Percentiles rank a stretch among this genome's conserved stretches.
Conservation (phyloP, 2,797 vertebrate species). For the Masticophis lateralis region DNA sequence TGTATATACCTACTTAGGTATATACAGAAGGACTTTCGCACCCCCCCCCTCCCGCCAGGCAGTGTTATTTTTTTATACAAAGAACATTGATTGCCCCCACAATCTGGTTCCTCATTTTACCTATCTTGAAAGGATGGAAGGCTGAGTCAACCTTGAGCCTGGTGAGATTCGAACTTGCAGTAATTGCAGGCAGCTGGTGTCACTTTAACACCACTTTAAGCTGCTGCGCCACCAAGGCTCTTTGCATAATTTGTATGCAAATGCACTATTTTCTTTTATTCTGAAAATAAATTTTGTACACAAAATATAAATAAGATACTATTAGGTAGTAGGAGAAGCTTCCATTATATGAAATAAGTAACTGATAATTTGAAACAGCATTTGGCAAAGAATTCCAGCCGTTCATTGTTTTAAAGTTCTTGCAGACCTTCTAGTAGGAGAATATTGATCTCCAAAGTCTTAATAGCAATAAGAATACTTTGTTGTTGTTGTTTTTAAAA, state of each 20-base stretch:
- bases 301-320: not conserved
- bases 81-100: no score
- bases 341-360: not conserved
- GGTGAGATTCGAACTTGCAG: no score
- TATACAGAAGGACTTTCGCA: no score
- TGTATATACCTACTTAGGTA: no score
- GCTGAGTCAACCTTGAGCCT: no score
- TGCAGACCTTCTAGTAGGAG: not conserved
- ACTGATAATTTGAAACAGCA: not conserved
- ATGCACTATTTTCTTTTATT: not conserved
- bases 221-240: no score
- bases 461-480: not conserved
- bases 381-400: not conserved
- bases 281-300: not conserved
- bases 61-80: no score
- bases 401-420: not conserved
- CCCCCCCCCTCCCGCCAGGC: no score
- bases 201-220: no score
- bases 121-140: no score
- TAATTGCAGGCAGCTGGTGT: no score
- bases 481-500: not conserved
- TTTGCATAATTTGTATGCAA: not conserved
- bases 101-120: no score
- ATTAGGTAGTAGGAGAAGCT: not conserved
- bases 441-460: not conserved